Percentiles rank a stretch among this genome's conserved stretches.
phyloP scores from a whole-genome alignment of 2,888 invertebrate genomes.

The Beris chalybata region DNA sequence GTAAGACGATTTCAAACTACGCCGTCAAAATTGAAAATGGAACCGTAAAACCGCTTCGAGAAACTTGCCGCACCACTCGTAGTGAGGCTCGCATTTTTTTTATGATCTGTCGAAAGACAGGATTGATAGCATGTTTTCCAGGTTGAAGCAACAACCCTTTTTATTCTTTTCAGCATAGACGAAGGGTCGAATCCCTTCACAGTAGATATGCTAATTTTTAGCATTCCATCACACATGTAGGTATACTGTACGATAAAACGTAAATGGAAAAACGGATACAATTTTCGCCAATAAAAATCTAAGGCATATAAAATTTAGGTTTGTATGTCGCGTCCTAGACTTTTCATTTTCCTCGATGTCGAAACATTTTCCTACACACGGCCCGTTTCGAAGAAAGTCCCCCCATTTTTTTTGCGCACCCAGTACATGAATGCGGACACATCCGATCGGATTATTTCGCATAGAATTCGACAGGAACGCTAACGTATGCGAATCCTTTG shows the following conservation, averaged over 20 bases:
- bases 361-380: slow-evolving; percentile 1
- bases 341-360: slow-evolving; percentile 11
- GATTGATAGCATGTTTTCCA: slow-evolving; percentile 32
- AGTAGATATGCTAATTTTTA: slow-evolving; percentile 37
- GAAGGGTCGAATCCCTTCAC: slow-evolving; percentile 25
- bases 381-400: neutral
- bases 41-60: slow-evolving; percentile 19
- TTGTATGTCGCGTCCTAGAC: slow-evolving; percentile 13
- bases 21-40: slow-evolving; percentile 1
- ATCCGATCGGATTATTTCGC: slow-evolving; percentile 9
- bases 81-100: slow-evolving; percentile 6
- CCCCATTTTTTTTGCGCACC: no score
- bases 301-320: slow-evolving; percentile 19
- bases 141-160: slow-evolving; percentile 26
- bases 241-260: neutral
- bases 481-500: slow-evolving; percentile 28
- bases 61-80: slow-evolving; percentile 18
- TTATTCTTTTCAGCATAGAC: neutral
- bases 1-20: neutral
- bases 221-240: slow-evolving; percentile 26
- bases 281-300: slow-evolving; percentile 16
- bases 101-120: slow-evolving; percentile 33
- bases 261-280: slow-evolving; percentile 9
- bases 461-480: slow-evolving; percentile 17
- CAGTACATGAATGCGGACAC: slow-evolving; percentile 4